Evolutionary conservation across 2,113 vertebrate genomes (phyloP), one percentile per base, ranked within the genome.

Genomic region (Paratilapia polleni): DNA sequence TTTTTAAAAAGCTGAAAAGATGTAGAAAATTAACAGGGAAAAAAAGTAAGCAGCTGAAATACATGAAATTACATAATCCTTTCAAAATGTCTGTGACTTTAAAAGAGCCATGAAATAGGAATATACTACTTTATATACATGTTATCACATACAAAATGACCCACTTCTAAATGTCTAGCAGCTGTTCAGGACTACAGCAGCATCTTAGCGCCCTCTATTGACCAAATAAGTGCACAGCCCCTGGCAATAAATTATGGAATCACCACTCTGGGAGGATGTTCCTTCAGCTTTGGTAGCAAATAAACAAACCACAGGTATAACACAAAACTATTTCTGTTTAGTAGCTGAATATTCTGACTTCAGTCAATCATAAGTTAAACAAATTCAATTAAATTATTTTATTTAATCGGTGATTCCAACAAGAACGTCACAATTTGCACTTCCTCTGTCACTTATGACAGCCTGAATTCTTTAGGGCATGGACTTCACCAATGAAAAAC

Each of bases 121-220:
- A 73, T 49, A 20, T 13, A 31, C 24, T 31, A 31, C 17, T 31
- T 20, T 31, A 5, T 73, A 12, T 49, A 43, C 47, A 49, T 68
- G 52, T 52, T 52, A 26, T 38, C 24, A 43, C 28, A 41, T 38
- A 38, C 13, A 0, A 10, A 59, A 19, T 38, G 22, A 77, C 22
- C 34, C 56, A 52, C 66, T 73, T 59, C 14, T 11, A 59, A 3
- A 24, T 57, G 49, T 57, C 28, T 15, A 56, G 14, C 19, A 36
- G 49, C 20, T 28, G 8, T 5, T 83, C 24, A 26, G 9, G 52
- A 73, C 26, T 28, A n/a, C 13, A 11, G 5, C 34, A 58, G 36
- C 15, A 12, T 19, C 0, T 63, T 19, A 56, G 64, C 43, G 19
- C 70, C 82, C 84, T 79, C 91, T 81, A 14, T 19, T 83, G 84